Conservation (phyloP, 1,140 invertebrate genomes). For the Polypedilum pembai region DNA sequence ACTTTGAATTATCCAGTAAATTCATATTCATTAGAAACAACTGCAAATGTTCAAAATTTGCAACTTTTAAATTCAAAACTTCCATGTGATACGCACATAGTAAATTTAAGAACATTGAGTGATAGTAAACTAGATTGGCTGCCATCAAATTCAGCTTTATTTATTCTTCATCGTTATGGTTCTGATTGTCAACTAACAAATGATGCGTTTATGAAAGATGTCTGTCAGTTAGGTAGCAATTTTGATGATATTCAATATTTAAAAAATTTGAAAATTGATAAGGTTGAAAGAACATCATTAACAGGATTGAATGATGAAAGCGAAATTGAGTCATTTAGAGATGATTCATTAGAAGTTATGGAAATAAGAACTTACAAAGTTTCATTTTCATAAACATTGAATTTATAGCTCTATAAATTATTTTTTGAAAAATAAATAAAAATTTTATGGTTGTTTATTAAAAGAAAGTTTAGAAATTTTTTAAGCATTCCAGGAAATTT, state of each 20-base stretch:
- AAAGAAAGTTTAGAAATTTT: neutral
- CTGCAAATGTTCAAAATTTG: slow-evolving; percentile 58
- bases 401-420: neutral
- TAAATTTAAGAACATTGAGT: slow-evolving; percentile 69
- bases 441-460: neutral
- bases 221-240: slow-evolving; percentile 43
- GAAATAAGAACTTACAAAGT: slow-evolving; percentile 64
- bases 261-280: slow-evolving; percentile 44
- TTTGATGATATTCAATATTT: slow-evolving; percentile 43
- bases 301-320: slow-evolving; percentile 56
- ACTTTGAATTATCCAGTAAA: slow-evolving; percentile 64
- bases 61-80: slow-evolving; percentile 54
- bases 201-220: slow-evolving; percentile 40
- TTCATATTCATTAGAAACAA: slow-evolving; percentile 59
- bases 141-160: slow-evolving; percentile 61
- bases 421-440: neutral
- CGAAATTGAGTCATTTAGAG: slow-evolving; percentile 48
- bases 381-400: slow-evolving; percentile 46
- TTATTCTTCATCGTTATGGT: slow-evolving; percentile 66
- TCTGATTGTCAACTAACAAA: slow-evolving; percentile 49
- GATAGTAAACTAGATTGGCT: slow-evolving; percentile 62
- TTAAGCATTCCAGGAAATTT: neutral
- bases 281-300: slow-evolving; percentile 54
- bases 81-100: slow-evolving; percentile 69
- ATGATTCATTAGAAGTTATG: slow-evolving; percentile 58